Evolutionary conservation across 2,888 invertebrate genomes (phyloP).

Genomic region (Tetranychus piercei): DNA sequence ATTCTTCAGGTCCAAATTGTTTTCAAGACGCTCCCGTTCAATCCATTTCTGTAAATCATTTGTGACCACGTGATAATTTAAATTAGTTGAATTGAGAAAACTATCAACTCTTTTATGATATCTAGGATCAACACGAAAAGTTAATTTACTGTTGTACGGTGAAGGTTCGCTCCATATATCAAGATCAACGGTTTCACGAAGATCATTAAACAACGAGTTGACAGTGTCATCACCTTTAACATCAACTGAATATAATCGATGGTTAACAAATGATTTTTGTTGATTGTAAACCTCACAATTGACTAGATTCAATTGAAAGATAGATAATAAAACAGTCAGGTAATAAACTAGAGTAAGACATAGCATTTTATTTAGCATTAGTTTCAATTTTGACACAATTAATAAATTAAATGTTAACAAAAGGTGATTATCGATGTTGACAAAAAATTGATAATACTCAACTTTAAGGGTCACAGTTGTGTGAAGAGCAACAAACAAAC

Average conservation of each 20-base stretch:
- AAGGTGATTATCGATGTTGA: background rate
- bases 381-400: background rate
- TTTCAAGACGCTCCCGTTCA: constrained; percentile 12
- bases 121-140: constrained; percentile 21
- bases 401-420: background rate
- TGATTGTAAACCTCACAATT: background rate
- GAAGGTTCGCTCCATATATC: constrained; percentile 24
- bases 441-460: too few relatives aligned
- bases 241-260: constrained; percentile 8
- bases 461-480: background rate
- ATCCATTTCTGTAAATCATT: constrained; percentile 13
- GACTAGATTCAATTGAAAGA: background rate
- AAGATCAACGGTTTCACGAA: background rate
- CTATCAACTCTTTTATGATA: background rate
- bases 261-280: background rate
- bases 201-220: background rate
- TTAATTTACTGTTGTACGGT: constrained; percentile 21
- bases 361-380: too few relatives aligned
- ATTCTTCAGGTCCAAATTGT: background rate
- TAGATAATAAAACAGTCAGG: background rate
- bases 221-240: background rate
- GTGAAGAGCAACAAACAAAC: background rate
- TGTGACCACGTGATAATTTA: background rate
- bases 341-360: background rate
- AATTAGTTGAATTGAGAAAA: background rate